A percentile compares a stretch with the other conserved stretches of the same genome.
Evolutionary conservation across 2,888 invertebrate genomes (phyloP).

Genomic region (Tachina grossa): DNA sequence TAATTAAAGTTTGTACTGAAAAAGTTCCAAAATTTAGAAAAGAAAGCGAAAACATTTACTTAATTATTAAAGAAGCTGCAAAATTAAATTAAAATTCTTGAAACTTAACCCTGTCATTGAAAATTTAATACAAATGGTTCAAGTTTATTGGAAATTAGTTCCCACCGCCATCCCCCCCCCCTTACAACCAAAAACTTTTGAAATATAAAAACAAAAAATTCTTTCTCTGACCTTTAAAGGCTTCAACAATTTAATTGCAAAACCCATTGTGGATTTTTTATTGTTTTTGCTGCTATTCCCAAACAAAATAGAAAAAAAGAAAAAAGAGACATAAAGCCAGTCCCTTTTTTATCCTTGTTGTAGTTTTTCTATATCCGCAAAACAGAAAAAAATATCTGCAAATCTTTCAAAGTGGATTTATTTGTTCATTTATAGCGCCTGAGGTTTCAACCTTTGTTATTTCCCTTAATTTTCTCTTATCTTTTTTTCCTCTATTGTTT

Average conservation of each 20-base stretch:
- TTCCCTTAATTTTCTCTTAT: constrained; percentile 2
- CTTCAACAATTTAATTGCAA: background rate
- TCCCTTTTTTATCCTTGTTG: constrained; percentile 29
- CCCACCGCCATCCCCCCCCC: no score
- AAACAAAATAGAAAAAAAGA: background rate
- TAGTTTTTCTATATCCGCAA: constrained; percentile 13
- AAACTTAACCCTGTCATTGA: background rate
- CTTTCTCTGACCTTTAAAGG: background rate
- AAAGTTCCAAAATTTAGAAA: background rate
- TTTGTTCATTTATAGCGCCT: constrained; percentile 59
- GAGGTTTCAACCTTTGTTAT: constrained; percentile 63
- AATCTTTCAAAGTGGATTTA: constrained; percentile 54
- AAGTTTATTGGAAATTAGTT: constrained; percentile 9
- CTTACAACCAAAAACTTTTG: no score
- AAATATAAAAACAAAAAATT: background rate
- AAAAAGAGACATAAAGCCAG: constrained; percentile 31
- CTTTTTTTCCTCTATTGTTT: background rate
- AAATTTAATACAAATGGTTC: background rate
- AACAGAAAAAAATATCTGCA: constrained; percentile 6
- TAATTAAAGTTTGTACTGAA: background rate
- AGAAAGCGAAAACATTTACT: background rate
- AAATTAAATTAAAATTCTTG: constrained; percentile 2
- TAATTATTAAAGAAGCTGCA: background rate
- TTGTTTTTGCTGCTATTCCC: constrained; percentile 39
- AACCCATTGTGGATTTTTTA: constrained; percentile 29